phyloP scores from a whole-genome alignment of 1,140 invertebrate genomes.

The Catajapyx aquilonaris region DNA sequence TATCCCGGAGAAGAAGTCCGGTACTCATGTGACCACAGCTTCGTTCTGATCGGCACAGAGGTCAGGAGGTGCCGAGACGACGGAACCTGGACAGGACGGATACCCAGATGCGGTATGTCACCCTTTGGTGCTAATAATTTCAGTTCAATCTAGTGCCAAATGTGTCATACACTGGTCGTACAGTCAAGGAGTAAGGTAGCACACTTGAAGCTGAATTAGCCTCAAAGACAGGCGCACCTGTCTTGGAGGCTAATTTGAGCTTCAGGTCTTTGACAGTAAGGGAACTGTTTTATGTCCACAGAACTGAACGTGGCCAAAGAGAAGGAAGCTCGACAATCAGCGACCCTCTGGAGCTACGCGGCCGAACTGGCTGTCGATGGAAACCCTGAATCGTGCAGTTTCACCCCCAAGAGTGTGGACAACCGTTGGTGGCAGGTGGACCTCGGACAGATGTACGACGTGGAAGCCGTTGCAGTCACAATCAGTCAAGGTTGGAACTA shows the following conservation, averaged over 20 bases:
- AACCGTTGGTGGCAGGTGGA: constrained; percentile 20
- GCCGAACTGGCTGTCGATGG: constrained; percentile 18
- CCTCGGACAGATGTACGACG: constrained; percentile 13
- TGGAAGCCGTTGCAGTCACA: constrained; percentile 18
- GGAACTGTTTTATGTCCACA: constrained; percentile 7
- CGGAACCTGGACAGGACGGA: background rate
- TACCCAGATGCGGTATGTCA: background rate
- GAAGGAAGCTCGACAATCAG: constrained; percentile 13
- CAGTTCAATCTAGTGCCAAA: too few species aligned
- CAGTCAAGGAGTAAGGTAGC: too few species aligned
- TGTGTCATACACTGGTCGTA: too few species aligned
- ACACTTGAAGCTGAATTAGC: too few species aligned
- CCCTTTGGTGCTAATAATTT: too few species aligned
- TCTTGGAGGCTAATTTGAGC: too few species aligned
- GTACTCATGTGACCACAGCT: background rate
- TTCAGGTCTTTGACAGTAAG: too few species aligned
- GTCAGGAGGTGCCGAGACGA: background rate
- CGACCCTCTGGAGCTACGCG: constrained; percentile 16
- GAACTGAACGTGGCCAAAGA: constrained; percentile 14
- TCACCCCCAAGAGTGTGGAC: constrained; percentile 15
- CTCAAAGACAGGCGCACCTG: too few species aligned
- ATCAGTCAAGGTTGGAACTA: constrained; percentile 15
- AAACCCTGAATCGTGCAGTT: constrained; percentile 16
- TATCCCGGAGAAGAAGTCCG: background rate
- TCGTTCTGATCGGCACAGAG: background rate